Evolutionary conservation across 2,797 vertebrate genomes (phyloP).

Genomic region (Nothura maculosa): DNA sequence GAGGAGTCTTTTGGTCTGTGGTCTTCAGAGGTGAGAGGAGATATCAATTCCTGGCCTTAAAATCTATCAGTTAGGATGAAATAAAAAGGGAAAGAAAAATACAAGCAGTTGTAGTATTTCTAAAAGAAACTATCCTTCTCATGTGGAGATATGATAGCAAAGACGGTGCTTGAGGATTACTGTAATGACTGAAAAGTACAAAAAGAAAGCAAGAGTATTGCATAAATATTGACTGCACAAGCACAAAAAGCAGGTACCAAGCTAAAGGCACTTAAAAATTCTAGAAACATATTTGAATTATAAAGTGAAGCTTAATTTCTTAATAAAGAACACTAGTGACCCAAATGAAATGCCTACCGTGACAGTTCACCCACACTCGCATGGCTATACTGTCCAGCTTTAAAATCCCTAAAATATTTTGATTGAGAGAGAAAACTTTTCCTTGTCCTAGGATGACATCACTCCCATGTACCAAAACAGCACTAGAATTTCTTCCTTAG

Average conservation of each 20-base stretch:
- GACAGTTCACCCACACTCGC: not conserved
- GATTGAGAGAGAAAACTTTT: not conserved
- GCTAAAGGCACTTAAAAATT: not conserved
- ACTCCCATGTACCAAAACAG: not conserved
- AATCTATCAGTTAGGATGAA: not conserved
- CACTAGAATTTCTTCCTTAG: not conserved
- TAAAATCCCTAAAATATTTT: not conserved
- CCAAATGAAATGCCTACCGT: not conserved
- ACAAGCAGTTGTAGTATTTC: not conserved
- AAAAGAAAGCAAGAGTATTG: not conserved
- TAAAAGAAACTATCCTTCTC: not conserved
- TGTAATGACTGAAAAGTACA: not conserved
- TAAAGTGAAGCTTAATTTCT: not conserved
- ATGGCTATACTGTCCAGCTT: not conserved
- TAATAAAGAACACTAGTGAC: not conserved
- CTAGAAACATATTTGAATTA: not conserved
- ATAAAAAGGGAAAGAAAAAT: not conserved
- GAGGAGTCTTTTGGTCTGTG: not conserved
- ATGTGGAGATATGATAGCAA: not conserved
- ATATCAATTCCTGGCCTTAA: not conserved
- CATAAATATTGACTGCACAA: not conserved
- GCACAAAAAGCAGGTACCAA: not conserved
- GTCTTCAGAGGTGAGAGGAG: not conserved
- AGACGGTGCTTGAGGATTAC: not conserved
- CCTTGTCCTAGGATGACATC: not conserved